Conservation (phyloP, 2,113 vertebrate species). For the Notothenia rossii region DNA sequence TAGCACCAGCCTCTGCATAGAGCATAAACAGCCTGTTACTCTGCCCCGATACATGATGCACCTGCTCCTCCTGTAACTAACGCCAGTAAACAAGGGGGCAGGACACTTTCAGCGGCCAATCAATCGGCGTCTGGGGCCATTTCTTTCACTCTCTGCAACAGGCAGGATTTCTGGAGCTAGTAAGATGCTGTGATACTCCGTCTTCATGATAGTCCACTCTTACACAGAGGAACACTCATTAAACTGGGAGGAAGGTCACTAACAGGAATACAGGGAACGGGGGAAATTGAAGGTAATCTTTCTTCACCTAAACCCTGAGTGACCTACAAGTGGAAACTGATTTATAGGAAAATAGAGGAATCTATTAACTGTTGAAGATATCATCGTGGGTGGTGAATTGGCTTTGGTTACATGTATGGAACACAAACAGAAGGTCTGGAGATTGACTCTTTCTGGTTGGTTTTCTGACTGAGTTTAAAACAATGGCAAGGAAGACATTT, state of each 20-base stretch:
- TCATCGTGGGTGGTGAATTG: neutral
- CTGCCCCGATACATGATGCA: constrained; percentile 26
- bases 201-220: constrained; percentile 72
- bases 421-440: neutral
- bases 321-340: constrained; percentile 3
- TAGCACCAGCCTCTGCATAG: constrained; percentile 1
- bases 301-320: constrained; percentile 19
- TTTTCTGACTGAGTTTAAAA: neutral
- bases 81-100: constrained; percentile 73
- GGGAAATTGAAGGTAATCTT: constrained; percentile 27
- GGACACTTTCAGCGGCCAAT: constrained; percentile 80
- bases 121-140: constrained; percentile 80
- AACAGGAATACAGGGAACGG: constrained; percentile 25
- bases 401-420: neutral
- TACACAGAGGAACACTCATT: constrained; percentile 64
- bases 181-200: constrained; percentile 63
- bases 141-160: constrained; percentile 78
- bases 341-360: neutral
- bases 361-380: neutral
- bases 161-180: constrained; percentile 69
- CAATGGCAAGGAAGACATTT: too few species aligned
- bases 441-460: neutral
- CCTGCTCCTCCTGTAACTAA: constrained; percentile 75
- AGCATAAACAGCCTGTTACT: constrained; percentile 20
- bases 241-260: constrained; percentile 51